Conservation (phyloP, 2,797 vertebrate species). For the Alosa sapidissima region DNA sequence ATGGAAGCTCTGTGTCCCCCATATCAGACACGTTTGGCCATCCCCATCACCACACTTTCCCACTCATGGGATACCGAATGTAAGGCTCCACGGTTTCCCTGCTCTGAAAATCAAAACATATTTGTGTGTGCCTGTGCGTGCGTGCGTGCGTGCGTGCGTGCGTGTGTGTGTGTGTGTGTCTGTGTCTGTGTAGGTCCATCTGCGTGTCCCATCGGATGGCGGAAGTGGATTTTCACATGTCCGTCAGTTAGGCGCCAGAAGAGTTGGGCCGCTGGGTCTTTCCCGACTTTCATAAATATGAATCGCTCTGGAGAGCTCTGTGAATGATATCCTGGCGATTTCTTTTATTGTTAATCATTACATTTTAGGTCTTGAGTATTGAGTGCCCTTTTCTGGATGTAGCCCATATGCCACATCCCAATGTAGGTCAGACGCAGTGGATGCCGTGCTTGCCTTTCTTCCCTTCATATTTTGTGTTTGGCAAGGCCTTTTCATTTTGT, state of each 20-base stretch:
- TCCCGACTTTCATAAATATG: not conserved
- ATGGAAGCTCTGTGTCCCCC: slow-evolving; percentile 1
- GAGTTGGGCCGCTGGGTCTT: not conserved
- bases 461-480: slow-evolving; percentile 47
- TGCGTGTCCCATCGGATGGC: slow-evolving; percentile 13
- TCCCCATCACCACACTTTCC: not conserved
- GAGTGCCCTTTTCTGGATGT: slow-evolving; percentile 67
- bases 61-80: not conserved
- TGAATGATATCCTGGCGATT: slow-evolving; percentile 42
- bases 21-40: slow-evolving; percentile 1
- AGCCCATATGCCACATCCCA: slow-evolving; percentile 70
- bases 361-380: slow-evolving; percentile 61
- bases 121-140: not conserved
- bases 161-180: not conserved
- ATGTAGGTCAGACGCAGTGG: slow-evolving; percentile 72
- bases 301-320: slow-evolving; percentile 4
- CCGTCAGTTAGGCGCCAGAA: not conserved
- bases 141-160: not conserved
- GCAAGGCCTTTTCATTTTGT: slow-evolving; percentile 62
- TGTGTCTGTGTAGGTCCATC: not conserved
- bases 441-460: slow-evolving; percentile 40
- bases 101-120: slow-evolving; percentile 2
- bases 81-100: not conserved
- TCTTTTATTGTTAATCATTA: not conserved
- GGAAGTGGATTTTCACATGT: slow-evolving; percentile 23